phyloP scores from a whole-genome alignment of 1,140 invertebrate species.

The Leptopilina boulardi region DNA sequence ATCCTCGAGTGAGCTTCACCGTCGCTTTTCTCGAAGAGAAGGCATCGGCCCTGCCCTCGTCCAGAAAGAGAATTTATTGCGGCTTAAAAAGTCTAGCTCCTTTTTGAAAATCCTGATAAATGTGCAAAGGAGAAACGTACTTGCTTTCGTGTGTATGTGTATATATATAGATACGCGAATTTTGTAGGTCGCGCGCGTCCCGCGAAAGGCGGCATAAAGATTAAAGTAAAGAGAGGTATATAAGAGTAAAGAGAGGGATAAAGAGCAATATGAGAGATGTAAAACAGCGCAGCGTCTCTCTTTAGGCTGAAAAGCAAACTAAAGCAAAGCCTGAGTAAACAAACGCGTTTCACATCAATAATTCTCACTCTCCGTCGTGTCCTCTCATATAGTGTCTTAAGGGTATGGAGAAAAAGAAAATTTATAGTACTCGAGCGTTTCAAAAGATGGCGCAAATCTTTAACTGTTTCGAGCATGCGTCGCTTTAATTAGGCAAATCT shows the following conservation, averaged over 20 bases:
- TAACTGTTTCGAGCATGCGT: background rate
- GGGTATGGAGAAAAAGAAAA: background rate
- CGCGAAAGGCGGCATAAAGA: conserved; percentile 12
- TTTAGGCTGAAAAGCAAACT: conserved; percentile 74
- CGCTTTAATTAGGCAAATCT: conserved; percentile 56
- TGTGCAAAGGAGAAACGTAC: conserved; percentile 67
- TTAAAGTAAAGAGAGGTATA: conserved; percentile 10
- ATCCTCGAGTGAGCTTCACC: background rate
- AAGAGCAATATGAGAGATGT: conserved; percentile 33
- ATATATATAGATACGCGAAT: conserved; percentile 39
- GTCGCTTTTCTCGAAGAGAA: background rate
- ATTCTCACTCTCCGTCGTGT: background rate
- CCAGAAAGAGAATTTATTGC: conserved; percentile 71
- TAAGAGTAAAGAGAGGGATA: conserved; percentile 42
- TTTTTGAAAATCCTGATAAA: conserved; percentile 77
- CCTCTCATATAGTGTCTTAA: no score
- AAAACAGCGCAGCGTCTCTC: conserved; percentile 56
- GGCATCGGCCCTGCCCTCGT: conserved; percentile 47
- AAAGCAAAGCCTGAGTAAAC: conserved; percentile 49
- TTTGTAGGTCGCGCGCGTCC: conserved; percentile 42
- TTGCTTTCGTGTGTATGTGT: conserved; percentile 44
- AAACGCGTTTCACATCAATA: conserved; percentile 38
- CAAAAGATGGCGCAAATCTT: conserved; percentile 11
- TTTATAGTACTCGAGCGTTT: background rate
- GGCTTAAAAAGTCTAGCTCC: conserved; percentile 76